Base-by-base conservation (phyloP, 2,797 vertebrate species). In the Galaxias olidus region DNA sequence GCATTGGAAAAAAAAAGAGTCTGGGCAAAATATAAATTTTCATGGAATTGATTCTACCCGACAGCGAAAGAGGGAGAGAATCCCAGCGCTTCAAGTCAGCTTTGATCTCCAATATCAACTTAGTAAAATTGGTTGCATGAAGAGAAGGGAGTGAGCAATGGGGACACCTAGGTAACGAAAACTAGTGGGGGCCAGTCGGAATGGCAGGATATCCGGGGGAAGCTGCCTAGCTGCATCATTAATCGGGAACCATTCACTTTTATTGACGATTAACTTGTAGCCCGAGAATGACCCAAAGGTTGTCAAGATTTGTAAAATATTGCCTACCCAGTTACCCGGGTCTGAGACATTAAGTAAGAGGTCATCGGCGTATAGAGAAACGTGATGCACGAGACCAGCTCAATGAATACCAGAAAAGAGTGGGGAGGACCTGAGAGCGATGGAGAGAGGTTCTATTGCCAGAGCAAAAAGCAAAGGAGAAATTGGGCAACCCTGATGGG, bases 291-390 rank as follows among this genome's bases (percentile, higher is more conserved):
- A 6, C 6, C 49, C 11, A 50, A 61, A 68, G 15, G 45, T 9
- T 1, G 43, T 4, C 4, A 61, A 9, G 5, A 61, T 20, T 1
- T 46, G 11, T 14, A 62, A 10, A 30, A 68, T 48, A 10, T 4
- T 4, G 9, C 58, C 50, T 5, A 68, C 15, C 4, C 9, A 55
- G 3, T 14, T 11, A 4, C 1, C 1, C 8, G 66, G 66, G 18
- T 69, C 40, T 6, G 46, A 56, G 12, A 69, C 45, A 42, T 62
- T 62, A 6, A 62, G 53, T 40, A 69, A 47, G 1, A 68, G 7
- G 19, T 55, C 50, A 10, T 55, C 50, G 1, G 65, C 49, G 18
- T 52, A 67, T 1, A 48, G 43, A 2, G 58, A 65, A 3, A 48
- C 11, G 11, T n/a, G n/a, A 57, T 57, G 1, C 20, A 41, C 55